phyloP scores from a whole-genome alignment of 2,113 vertebrate species.

The Glaucidium brasilianum region DNA sequence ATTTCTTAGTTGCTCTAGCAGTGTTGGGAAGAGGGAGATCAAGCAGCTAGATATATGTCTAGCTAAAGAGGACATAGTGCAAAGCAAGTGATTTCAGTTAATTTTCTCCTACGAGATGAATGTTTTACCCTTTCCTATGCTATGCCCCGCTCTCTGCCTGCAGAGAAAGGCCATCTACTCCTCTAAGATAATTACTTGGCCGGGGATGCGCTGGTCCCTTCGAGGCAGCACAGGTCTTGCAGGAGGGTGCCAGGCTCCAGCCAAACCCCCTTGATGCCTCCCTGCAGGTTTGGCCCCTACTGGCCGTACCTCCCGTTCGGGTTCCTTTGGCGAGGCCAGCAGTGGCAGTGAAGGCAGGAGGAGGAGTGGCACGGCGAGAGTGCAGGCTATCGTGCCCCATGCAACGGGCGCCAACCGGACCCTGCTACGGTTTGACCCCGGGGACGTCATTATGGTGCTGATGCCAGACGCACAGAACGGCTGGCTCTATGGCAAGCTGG shows the following conservation, averaged over 20 bases:
- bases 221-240: background rate
- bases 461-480: constrained; percentile 83
- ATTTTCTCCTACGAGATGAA: background rate
- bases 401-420: constrained; percentile 74
- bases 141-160: background rate
- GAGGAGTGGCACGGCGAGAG: constrained; percentile 12
- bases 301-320: constrained; percentile 75
- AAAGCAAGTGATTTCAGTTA: background rate
- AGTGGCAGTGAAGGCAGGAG: constrained; percentile 53
- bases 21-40: background rate
- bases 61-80: background rate
- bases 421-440: constrained; percentile 80
- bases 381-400: constrained; percentile 87
- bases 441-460: constrained; percentile 79
- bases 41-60: background rate
- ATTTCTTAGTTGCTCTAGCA: background rate
- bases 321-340: constrained; percentile 83
- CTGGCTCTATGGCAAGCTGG: constrained; percentile 88
- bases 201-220: background rate
- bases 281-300: constrained; percentile 62
- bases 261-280: background rate
- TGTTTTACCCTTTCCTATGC: background rate
- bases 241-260: background rate
- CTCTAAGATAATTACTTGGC: background rate
- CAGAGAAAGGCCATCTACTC: background rate